A percentile compares a stretch with the other conserved stretches of the same genome.
Evolutionary conservation across 1,140 invertebrate genomes (phyloP).

Genomic region (Drosophila orosa): DNA sequence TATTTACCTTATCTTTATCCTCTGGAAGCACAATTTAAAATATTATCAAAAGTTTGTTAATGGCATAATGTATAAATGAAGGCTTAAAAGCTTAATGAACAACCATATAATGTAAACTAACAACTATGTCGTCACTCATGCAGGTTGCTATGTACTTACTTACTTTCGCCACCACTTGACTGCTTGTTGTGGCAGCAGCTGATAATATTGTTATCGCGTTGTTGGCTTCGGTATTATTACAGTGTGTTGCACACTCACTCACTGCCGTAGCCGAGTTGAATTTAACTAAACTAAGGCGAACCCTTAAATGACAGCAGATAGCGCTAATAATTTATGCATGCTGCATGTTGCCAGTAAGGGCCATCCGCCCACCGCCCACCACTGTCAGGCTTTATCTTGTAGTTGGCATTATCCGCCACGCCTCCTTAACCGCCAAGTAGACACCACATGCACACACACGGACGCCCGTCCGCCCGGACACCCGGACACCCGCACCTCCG

Average conservation of each 20-base stretch:
- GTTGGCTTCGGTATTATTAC: slow-evolving; percentile 3
- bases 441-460: slow-evolving; percentile 9
- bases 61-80: background rate
- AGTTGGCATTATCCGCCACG: slow-evolving; percentile 42
- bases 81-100: background rate
- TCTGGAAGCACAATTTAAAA: background rate
- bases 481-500: slow-evolving; percentile 2
- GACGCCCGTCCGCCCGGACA: background rate
- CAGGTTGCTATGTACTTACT: slow-evolving; percentile 2
- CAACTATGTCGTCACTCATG: slow-evolving; percentile 1
- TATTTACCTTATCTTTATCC: too few relatives aligned
- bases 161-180: slow-evolving; percentile 10
- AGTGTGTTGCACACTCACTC: background rate
- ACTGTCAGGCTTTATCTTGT: slow-evolving; percentile 41
- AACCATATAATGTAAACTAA: background rate
- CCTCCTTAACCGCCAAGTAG: slow-evolving; percentile 26
- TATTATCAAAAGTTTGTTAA: background rate
- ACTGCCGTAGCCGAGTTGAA: slow-evolving; percentile 6
- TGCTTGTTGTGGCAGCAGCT: slow-evolving; percentile 19
- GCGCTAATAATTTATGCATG: slow-evolving; percentile 52
- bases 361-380: slow-evolving; percentile 1
- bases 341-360: slow-evolving; percentile 32
- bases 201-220: slow-evolving; percentile 36
- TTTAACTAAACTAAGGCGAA: slow-evolving; percentile 40
- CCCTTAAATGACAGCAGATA: slow-evolving; percentile 51